These are phyloP conservation scores for Pangasius krempfi DNA, from an alignment of 2,797 vertebrate genomes.

Conservation along the genomic window DNA sequence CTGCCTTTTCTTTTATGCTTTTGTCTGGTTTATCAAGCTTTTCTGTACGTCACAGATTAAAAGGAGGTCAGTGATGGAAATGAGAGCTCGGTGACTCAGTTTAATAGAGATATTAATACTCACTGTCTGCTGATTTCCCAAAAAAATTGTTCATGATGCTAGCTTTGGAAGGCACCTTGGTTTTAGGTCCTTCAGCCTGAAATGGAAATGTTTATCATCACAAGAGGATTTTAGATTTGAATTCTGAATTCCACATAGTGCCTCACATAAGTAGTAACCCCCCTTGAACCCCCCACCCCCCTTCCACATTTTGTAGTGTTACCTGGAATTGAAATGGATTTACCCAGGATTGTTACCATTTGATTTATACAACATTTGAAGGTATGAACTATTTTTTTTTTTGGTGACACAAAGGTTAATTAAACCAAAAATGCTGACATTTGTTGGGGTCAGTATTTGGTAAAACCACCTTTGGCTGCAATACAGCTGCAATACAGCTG, in stretches of 20 bases:
- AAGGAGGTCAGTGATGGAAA: background rate
- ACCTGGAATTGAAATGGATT: background rate
- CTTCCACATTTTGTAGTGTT: background rate
- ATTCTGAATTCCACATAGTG: background rate
- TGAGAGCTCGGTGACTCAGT: background rate
- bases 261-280: background rate
- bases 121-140: conserved; percentile 84
- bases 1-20: conserved; percentile 77
- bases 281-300: too few species aligned
- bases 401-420: background rate
- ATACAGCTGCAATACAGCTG: too few species aligned
- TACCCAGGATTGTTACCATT: background rate
- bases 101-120: conserved; percentile 64
- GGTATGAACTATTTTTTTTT: background rate
- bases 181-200: conserved; percentile 77
- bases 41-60: conserved; percentile 56
- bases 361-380: background rate
- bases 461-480: background rate
- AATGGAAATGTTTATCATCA: conserved; percentile 55
- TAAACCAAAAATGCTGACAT: background rate
- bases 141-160: conserved; percentile 86
- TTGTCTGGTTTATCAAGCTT: conserved; percentile 74
- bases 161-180: conserved; percentile 76
- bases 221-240: conserved; percentile 24
- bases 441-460: background rate